Evolutionary conservation across 2,888 invertebrate genomes (phyloP).

Genomic region (Agonopterix subpropinquella): DNA sequence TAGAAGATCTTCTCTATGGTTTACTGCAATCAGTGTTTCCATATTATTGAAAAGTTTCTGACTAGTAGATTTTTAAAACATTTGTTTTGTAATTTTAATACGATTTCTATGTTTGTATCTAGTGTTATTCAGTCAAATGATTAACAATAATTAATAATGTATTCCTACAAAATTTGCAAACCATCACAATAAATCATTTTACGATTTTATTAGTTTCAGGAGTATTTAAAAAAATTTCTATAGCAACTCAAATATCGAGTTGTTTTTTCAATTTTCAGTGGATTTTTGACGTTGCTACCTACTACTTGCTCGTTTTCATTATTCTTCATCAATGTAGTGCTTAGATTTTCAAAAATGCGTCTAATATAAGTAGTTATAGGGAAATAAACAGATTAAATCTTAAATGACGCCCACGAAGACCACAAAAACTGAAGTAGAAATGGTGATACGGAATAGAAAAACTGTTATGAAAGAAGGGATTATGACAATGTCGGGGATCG

Average conservation of each 20-base stretch:
- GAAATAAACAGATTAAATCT: conserved; percentile 47
- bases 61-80: no score
- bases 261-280: conserved; percentile 69
- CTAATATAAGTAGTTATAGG: conserved; percentile 61
- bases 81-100: no score
- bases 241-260: conserved; percentile 53
- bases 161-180: no score
- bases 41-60: not conserved
- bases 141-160: no score
- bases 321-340: conserved; percentile 62
- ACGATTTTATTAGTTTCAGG: not conserved
- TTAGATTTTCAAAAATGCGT: conserved; percentile 62
- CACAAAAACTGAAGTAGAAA: conserved; percentile 89
- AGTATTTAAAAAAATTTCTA: not conserved
- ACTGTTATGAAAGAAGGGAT: conserved; percentile 92
- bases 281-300: conserved; percentile 64
- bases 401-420: conserved; percentile 84
- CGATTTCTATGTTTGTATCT: no score
- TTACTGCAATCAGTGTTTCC: not conserved
- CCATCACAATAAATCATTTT: no score
- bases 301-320: conserved; percentile 43
- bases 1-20: not conserved
- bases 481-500: conserved; percentile 91
- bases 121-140: no score
- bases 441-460: conserved; percentile 91